Evolutionary conservation across 2,888 invertebrate genomes (phyloP).

Genomic region (Leptodirus hochenwartii): DNA sequence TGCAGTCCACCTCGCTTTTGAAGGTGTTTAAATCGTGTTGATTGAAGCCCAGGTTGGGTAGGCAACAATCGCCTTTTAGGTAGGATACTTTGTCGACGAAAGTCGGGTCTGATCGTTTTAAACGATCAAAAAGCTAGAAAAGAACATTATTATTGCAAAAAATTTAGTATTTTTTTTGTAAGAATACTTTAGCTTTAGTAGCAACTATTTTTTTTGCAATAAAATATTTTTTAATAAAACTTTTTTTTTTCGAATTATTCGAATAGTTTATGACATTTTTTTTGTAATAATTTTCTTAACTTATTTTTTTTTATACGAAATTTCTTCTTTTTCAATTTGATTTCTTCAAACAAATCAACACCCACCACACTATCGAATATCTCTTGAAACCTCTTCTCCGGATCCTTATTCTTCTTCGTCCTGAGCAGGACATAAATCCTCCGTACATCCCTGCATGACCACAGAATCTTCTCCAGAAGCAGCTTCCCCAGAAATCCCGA

Average conservation of each 20-base stretch:
- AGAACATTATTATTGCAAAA: no score
- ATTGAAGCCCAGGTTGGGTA: constrained; percentile 32
- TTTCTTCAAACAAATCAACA: no score
- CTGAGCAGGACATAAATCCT: constrained; percentile 36
- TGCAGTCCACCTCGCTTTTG: constrained; percentile 34
- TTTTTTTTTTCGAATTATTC: no score
- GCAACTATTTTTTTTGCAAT: no score
- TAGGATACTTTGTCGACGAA: constrained; percentile 29
- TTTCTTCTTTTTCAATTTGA: no score
- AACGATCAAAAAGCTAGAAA: constrained; percentile 29
- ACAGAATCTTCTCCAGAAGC: constrained; percentile 38
- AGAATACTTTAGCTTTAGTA: no score
- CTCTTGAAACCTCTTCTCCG: constrained; percentile 30
- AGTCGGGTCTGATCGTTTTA: constrained; percentile 29
- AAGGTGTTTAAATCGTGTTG: constrained; percentile 30
- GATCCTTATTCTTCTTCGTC: constrained; percentile 35
- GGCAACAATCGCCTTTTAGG: constrained; percentile 33
- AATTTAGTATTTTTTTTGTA: no score
- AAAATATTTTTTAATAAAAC: no score
- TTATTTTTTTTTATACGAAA: no score
- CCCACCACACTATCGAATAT: constrained; percentile 38
- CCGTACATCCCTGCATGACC: constrained; percentile 33
- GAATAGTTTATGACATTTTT: no score
- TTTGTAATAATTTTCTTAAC: no score
- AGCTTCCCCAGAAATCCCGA: constrained; percentile 39